These are phyloP conservation scores for Patella depressa DNA, from an alignment of 2,888 invertebrate species.

Conservation along the genomic window DNA sequence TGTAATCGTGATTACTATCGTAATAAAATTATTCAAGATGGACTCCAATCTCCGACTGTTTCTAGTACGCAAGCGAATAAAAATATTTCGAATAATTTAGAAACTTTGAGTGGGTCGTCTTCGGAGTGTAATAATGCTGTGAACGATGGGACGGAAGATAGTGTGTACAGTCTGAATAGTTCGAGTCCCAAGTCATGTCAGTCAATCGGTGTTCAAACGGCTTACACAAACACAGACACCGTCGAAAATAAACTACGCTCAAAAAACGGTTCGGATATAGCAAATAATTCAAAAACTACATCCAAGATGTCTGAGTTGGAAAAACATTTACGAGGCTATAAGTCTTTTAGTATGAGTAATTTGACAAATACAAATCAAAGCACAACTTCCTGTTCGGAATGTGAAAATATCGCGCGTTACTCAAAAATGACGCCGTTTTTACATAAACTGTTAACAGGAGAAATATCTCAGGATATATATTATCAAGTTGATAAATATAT, in stretches of 20 bases:
- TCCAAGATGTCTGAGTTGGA: conserved; percentile 40
- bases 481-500: conserved; percentile 39
- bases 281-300: neutral
- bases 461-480: conserved; percentile 42
- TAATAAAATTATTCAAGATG: neutral
- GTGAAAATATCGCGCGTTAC: neutral
- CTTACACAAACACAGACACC: neutral
- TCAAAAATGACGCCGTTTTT: conserved; percentile 31
- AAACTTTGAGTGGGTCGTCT: neutral
- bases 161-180: neutral
- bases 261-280: neutral
- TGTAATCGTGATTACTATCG: too few species aligned
- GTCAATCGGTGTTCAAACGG: neutral
- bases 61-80: neutral
- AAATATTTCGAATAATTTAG: neutral
- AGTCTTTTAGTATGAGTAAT: conserved; percentile 21
- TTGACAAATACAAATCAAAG: conserved; percentile 8
- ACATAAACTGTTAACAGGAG: conserved; percentile 42
- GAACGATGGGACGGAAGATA: neutral
- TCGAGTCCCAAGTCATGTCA: neutral
- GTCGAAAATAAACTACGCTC: neutral
- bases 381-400: neutral
- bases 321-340: conserved; percentile 35
- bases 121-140: neutral
- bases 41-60: neutral